phyloP scores from a whole-genome alignment of 2,113 vertebrate genomes.

The Phycodurus eques region DNA sequence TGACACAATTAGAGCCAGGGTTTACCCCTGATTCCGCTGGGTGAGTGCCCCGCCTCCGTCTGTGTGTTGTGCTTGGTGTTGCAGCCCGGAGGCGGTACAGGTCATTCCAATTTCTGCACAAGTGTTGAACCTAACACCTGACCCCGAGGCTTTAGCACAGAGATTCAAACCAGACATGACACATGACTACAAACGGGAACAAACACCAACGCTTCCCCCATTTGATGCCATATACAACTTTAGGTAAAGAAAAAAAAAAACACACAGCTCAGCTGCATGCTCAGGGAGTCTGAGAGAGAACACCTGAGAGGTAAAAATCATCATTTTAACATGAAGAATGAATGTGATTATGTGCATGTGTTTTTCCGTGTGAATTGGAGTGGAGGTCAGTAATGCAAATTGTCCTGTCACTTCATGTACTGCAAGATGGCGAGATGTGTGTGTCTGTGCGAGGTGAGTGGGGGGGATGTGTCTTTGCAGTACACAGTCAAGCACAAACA shows the following conservation, averaged over 20 bases:
- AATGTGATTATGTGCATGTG: slow-evolving; percentile 15
- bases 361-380: slow-evolving; percentile 9
- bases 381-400: slow-evolving; percentile 56
- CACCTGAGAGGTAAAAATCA: slow-evolving; percentile 52
- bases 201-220: slow-evolving; percentile 26
- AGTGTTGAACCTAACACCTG: slow-evolving; percentile 71
- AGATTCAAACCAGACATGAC: slow-evolving; percentile 60
- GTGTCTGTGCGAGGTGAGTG: slow-evolving; percentile 39
- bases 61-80: slow-evolving; percentile 49
- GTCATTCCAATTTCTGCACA: slow-evolving; percentile 62
- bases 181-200: slow-evolving; percentile 54
- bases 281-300: slow-evolving; percentile 44
- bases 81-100: slow-evolving; percentile 42
- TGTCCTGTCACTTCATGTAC: slow-evolving; percentile 65
- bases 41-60: slow-evolving; percentile 38
- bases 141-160: slow-evolving; percentile 52
- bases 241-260: slow-evolving; percentile 3
- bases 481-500: slow-evolving; percentile 27
- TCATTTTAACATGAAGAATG: slow-evolving; percentile 29
- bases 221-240: neutral
- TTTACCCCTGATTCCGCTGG: slow-evolving; percentile 15
- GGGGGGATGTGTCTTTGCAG: slow-evolving; percentile 34
- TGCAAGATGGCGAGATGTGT: slow-evolving; percentile 39
- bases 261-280: slow-evolving; percentile 33
- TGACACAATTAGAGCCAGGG: slow-evolving; percentile 10